Percentiles rank a stretch among this genome's conserved stretches.
These are phyloP conservation scores for Passer montanus DNA, from an alignment of 2,113 vertebrate genomes.

Conservation along the genomic window DNA sequence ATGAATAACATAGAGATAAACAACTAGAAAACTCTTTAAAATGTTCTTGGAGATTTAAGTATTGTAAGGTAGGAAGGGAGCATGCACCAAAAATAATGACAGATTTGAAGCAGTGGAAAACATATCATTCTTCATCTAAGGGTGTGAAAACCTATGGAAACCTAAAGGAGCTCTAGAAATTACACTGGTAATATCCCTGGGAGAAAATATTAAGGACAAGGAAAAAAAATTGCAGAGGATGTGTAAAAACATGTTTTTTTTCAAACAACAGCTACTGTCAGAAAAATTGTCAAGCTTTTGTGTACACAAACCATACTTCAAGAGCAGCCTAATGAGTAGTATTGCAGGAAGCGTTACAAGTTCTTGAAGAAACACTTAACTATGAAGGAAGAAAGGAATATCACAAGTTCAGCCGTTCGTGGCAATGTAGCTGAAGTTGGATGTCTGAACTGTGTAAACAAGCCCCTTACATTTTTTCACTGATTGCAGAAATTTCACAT, in stretches of 20 bases:
- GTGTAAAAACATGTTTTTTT: constrained; percentile 18
- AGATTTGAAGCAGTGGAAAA: background rate
- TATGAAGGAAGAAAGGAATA: background rate
- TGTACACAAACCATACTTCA: background rate
- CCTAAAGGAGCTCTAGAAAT: background rate
- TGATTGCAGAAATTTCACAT: background rate
- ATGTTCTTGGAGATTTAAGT: background rate
- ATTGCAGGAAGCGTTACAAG: background rate
- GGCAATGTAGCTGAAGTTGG: background rate
- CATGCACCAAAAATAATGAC: background rate
- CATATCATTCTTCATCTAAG: background rate
- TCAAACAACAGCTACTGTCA: constrained; percentile 1
- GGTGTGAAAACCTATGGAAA: background rate
- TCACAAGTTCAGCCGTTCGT: constrained; percentile 17
- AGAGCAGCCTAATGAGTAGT: background rate
- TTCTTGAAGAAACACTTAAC: constrained; percentile 1
- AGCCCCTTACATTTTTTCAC: background rate
- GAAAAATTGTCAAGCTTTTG: constrained; percentile 16
- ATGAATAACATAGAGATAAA: background rate
- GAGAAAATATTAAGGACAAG: background rate
- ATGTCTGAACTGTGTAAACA: constrained; percentile 23
- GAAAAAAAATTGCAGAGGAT: constrained; percentile 13
- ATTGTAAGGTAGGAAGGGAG: background rate
- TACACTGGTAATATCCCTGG: background rate
- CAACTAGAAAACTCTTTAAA: background rate